Percentiles rank a stretch among this genome's conserved stretches.
phyloP scores from a whole-genome alignment of 1,140 invertebrate species.

The Acyrthosiphon pisum region DNA sequence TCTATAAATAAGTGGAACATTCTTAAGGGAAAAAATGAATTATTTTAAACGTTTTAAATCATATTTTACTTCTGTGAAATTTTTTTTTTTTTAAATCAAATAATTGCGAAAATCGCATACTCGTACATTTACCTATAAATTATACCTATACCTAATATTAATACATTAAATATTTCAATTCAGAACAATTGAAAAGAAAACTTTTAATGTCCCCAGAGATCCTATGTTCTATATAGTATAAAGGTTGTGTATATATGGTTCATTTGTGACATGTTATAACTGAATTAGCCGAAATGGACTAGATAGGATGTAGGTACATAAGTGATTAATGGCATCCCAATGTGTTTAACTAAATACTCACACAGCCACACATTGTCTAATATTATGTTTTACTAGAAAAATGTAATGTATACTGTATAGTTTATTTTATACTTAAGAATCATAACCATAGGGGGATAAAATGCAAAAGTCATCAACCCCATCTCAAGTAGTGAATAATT shows the following conservation, averaged over 20 bases:
- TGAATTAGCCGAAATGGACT: not conserved
- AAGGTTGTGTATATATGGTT: not conserved
- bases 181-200: conserved; percentile 1
- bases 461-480: not conserved
- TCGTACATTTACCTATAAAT: not conserved
- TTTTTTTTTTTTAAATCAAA: not conserved
- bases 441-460: not conserved
- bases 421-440: not conserved
- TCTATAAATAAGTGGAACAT: not conserved
- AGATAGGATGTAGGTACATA: not conserved
- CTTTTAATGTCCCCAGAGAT: not conserved
- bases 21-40: not conserved
- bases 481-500: too few relatives aligned
- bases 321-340: not conserved
- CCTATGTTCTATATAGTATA: not conserved
- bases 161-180: not conserved
- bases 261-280: not conserved
- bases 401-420: not conserved
- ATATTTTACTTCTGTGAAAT: not conserved
- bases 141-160: not conserved
- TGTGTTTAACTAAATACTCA: not conserved
- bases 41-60: not conserved
- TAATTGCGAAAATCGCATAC: not conserved
- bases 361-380: not conserved
- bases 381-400: not conserved